These are phyloP conservation scores for Arizona elegans DNA, from an alignment of 2,113 vertebrate genomes.

Conservation along the genomic window DNA sequence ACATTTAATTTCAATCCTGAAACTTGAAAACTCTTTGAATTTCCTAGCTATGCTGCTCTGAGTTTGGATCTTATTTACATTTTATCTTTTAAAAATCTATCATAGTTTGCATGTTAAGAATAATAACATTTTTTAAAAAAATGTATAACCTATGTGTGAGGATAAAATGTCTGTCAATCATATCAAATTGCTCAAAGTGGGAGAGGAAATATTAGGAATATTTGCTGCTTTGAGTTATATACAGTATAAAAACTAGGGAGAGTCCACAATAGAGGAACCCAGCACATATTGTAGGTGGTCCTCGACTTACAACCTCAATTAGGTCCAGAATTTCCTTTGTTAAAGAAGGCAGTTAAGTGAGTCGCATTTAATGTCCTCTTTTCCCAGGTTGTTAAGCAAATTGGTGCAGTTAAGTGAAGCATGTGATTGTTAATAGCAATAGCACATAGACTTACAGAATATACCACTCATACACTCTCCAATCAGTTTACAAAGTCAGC, in stretches of 20 bases:
- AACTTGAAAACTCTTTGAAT: background rate
- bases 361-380: no score
- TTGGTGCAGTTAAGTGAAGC: no score
- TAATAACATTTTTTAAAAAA: background rate
- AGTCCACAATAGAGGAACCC: no score
- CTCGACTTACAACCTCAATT: no score
- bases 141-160: background rate
- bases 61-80: background rate
- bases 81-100: background rate
- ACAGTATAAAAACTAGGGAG: background rate
- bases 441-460: no score
- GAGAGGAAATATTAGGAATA: background rate
- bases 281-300: no score
- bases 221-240: background rate
- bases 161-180: background rate
- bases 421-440: no score
- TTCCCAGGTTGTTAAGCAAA: no score
- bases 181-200: background rate
- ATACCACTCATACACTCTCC: no score
- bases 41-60: background rate
- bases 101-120: background rate
- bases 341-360: no score
- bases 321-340: no score
- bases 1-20: background rate
- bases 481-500: no score